Evolutionary conservation across 2,113 vertebrate species (phyloP).

Genomic region (Notothenia coriiceps): DNA sequence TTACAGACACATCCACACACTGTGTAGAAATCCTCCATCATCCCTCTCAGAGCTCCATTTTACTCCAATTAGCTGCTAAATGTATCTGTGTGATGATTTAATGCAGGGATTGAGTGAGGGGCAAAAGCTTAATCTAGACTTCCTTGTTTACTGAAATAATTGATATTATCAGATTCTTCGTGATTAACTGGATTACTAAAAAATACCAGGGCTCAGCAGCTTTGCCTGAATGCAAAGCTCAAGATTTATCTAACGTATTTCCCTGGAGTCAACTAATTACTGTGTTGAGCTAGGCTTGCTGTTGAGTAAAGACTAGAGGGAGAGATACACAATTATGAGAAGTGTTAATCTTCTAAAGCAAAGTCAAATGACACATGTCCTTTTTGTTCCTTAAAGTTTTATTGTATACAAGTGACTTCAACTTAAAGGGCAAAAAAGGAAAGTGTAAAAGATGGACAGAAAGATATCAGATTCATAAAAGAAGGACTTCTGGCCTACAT

Average conservation of each 20-base stretch:
- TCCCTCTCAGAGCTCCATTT: conserved; percentile 70
- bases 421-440: not conserved
- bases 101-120: conserved; percentile 63
- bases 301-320: conserved; percentile 31
- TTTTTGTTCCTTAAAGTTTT: not conserved
- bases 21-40: conserved; percentile 61
- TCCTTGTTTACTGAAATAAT: conserved; percentile 79
- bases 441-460: not conserved
- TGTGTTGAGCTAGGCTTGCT: conserved; percentile 36
- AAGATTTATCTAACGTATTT: conserved; percentile 47
- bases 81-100: conserved; percentile 65
- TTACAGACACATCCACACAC: conserved; percentile 32
- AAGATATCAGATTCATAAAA: not conserved
- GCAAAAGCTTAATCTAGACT: conserved; percentile 66
- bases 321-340: not conserved
- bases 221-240: conserved; percentile 63
- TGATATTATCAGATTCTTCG: conserved; percentile 76
- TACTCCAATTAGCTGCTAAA: conserved; percentile 75
- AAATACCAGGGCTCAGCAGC: conserved; percentile 58
- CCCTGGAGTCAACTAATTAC: conserved; percentile 68
- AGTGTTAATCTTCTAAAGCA: conserved; percentile 14
- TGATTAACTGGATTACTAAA: conserved; percentile 74
- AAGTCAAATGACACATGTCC: conserved; percentile 1
- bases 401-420: not conserved
- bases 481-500: not conserved